Evolutionary conservation across 37 sponge, comb jelly and placozoan species (phyloP).

Genomic region (Halisarca cf. caerulea): DNA sequence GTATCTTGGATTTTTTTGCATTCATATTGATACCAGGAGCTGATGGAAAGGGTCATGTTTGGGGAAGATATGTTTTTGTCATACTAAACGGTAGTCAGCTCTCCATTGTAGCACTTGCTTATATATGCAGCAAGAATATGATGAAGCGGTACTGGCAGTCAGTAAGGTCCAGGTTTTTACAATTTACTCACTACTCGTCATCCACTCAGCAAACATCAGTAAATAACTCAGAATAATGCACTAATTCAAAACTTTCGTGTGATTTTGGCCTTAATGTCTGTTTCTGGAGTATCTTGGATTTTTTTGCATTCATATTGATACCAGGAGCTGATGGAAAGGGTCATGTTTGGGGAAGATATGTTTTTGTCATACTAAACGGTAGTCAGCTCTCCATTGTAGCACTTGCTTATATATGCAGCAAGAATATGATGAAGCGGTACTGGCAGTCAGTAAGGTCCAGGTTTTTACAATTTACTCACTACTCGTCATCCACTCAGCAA

Average conservation of each 20-base stretch:
- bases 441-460: no score
- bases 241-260: constrained; percentile 9
- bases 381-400: constrained; percentile 28
- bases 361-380: constrained; percentile 46
- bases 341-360: constrained; percentile 34
- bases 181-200: no score
- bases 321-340: background rate
- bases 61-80: constrained; percentile 49
- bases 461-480: no score
- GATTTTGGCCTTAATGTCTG: background rate
- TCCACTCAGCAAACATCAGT: no score
- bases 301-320: constrained; percentile 42
- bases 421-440: no score
- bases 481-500: no score
- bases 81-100: constrained; percentile 47
- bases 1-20: constrained; percentile 53
- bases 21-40: constrained; percentile 1
- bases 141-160: no score
- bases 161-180: no score
- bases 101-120: background rate
- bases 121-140: no score
- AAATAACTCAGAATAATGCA: no score
- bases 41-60: background rate
- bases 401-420: background rate
- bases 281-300: constrained; percentile 47